These are phyloP conservation scores for Phytoseiulus persimilis DNA, from an alignment of 2,888 invertebrate species.

Conservation along the genomic window DNA sequence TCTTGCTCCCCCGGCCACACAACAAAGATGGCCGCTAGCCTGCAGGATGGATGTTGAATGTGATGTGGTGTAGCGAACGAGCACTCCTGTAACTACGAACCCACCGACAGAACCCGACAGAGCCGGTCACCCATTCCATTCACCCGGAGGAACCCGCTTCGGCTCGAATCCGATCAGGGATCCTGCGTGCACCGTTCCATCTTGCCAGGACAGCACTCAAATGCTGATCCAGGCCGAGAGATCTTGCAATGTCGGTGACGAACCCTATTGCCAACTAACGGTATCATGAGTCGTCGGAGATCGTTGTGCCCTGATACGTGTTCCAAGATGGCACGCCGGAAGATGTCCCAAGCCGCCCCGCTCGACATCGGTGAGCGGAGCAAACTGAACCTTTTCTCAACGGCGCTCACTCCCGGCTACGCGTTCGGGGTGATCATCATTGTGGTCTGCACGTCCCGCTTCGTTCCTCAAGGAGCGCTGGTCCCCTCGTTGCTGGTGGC, in stretches of 20 bases:
- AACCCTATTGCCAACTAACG: neutral
- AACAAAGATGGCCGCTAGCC: slow-evolving; percentile 36
- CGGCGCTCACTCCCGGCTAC: slow-evolving; percentile 26
- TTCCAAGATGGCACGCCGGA: neutral
- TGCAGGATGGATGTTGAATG: slow-evolving; percentile 11
- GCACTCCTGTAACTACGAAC: neutral
- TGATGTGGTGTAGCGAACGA: neutral
- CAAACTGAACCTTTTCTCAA: slow-evolving; percentile 11
- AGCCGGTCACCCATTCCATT: neutral
- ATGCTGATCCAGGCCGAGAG: neutral
- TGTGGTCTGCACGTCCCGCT: slow-evolving; percentile 8
- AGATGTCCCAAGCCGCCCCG: neutral
- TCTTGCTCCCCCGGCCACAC: slow-evolving; percentile 13
- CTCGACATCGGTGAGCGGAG: neutral
- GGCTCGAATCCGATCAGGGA: neutral
- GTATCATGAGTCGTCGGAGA: neutral
- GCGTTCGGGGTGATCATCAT: slow-evolving; percentile 31
- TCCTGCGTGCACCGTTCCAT: neutral
- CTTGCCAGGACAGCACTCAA: neutral
- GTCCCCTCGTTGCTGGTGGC: slow-evolving; percentile 25
- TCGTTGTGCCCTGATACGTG: neutral
- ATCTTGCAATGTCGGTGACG: neutral
- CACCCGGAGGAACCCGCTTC: neutral
- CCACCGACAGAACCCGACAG: neutral
- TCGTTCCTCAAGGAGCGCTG: slow-evolving; percentile 25